Conservation (phyloP, 2,888 invertebrate species). For the Panzeria rudis region DNA sequence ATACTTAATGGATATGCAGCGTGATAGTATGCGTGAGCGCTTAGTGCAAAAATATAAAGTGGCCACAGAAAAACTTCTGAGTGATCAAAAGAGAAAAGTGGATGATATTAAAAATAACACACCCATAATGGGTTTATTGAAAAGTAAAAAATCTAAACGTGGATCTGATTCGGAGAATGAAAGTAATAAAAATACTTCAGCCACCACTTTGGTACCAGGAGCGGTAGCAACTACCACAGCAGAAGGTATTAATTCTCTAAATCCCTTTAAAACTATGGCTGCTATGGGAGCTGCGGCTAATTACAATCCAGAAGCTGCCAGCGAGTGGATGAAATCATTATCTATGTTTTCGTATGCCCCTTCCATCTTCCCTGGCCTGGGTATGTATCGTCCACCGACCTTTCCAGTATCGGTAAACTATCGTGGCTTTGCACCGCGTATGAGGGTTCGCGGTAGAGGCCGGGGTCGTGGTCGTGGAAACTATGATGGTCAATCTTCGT, state of each 20-base stretch:
- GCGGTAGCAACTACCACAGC: conserved; percentile 75
- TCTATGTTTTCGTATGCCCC: conserved; percentile 81
- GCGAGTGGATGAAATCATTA: conserved; percentile 82
- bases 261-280: conserved; percentile 81
- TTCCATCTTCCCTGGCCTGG: conserved; percentile 80
- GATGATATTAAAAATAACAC: conserved; percentile 81
- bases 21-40: conserved; percentile 77
- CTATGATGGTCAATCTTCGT: conserved; percentile 75
- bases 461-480: conserved; percentile 81
- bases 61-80: conserved; percentile 82
- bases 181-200: conserved; percentile 77
- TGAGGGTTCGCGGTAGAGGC: conserved; percentile 84
- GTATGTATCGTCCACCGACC: conserved; percentile 78
- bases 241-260: conserved; percentile 72
- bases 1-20: conserved; percentile 66
- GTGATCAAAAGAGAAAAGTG: conserved; percentile 81
- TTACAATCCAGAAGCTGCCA: conserved; percentile 80
- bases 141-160: conserved; percentile 74
- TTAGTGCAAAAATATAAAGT: conserved; percentile 83
- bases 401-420: conserved; percentile 80
- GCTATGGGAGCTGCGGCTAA: conserved; percentile 77
- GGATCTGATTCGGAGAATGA: conserved; percentile 73
- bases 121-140: conserved; percentile 79
- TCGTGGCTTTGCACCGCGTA: conserved; percentile 81
- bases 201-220: conserved; percentile 30